Base-by-base conservation (phyloP, 2,888 invertebrate species). In the Anagyrus pseudococci region DNA sequence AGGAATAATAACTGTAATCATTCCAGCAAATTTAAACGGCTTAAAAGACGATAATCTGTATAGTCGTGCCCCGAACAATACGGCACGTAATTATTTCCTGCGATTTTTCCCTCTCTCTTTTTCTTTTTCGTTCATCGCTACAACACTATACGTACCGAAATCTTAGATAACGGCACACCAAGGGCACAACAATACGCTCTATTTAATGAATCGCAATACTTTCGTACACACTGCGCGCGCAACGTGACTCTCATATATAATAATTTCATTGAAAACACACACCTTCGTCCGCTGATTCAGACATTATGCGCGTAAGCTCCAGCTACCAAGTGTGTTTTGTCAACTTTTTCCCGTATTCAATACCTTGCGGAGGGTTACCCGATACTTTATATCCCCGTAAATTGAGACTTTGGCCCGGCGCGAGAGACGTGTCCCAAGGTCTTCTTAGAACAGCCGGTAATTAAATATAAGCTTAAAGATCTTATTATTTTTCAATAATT, bases 41-140 rank as follows among this genome's bases (percentile, higher is more conserved):
- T n/a, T n/a, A n/a, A n/a, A n/a, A n/a, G n/a, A n/a, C n/a, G n/a
- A n/a, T n/a, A n/a, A n/a, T n/a, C n/a, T n/a, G n/a, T n/a, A n/a
- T n/a, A n/a, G n/a, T n/a, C n/a, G n/a, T n/a, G 4, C 8, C 33
- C 13, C 10, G 33, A 8, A 8, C 2, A 37, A 15, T 37, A 37
- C 33, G 15, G 15, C 15, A 8, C 33, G 33, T 59, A 53, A 59
- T 59, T 46, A 53, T 40, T 59, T 59, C 53, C 59, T 59, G 47
- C 19, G 15, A 41, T 47, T 59, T 58, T 50, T 59, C 22, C 17
- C 26, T 37, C 33, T 29, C 29, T 10, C 3, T 15, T 37, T 10
- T 10, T 2, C 33, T 37, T 37, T 4, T 15, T 13, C 33, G 15
- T 15, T 13, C 3, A 37, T n/a, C n/a, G n/a, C n/a, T n/a, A 37